Base-by-base conservation (phyloP, 1,140 invertebrate species). In the Drosophila sucinea region DNA sequence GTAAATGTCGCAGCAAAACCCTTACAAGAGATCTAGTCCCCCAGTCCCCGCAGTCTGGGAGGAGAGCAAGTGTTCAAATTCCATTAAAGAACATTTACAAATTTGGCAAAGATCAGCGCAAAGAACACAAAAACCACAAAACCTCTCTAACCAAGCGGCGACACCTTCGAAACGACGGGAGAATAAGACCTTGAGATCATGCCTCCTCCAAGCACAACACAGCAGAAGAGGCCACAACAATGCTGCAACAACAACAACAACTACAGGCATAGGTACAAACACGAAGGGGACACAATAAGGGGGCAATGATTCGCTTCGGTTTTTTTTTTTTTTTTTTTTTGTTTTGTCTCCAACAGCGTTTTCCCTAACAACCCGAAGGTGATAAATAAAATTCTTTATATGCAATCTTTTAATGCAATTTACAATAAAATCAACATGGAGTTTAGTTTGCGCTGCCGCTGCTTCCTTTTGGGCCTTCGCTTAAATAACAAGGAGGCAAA, bases 321-420 rank as follows among this genome's bases (percentile, higher is more conserved):
- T 8, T 38, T 38, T 38, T 38, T 47, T 47, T 25, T 25, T 47
- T 25, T 0, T 25, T 47, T 47, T 47, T 47, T 47, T 47, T 47
- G 44, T 84, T 87, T 90, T 89, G 85, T 91, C 90, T 91, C 90
- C 90, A 90, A 91, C 90, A 90, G 84, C 85, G 90, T 90, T 91
- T 91, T 90, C 90, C 77, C 86, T 81, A 91, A 90, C 85, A 91
- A 87, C 90, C 83, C 66, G 60, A 79, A 81, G 85, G 90, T 91
- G 90, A 91, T 91, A 91, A 91, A 91, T 91, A 91, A 91, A 91
- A 87, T 90, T 91, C 80, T 91, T 91, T 91, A 91, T 85, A 89
- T 89, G 79, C 82, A 90, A 90, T 90, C 82, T 87, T 81, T 87
- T 90, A 82, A 90, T 83, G 87, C 80, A 90, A 90, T 90, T 90